Evolutionary conservation across 2,888 invertebrate species (phyloP), one percentile per base, ranked within the genome.

Genomic region (Automeris io): DNA sequence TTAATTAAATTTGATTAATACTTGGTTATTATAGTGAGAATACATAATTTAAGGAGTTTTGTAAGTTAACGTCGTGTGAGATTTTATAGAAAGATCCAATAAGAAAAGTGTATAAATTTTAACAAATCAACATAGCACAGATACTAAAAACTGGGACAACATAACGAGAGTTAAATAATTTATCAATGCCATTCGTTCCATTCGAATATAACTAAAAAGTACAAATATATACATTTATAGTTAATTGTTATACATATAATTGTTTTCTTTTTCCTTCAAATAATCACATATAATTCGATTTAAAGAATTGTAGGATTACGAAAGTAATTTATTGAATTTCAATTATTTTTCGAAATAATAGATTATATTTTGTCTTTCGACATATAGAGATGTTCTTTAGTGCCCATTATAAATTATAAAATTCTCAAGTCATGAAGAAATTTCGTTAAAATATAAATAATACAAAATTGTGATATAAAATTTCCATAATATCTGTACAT

Each of bases 201-300:
- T 16, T 29, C 29, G 29, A 29, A 8, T 16, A 16, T 29, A 16
- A 3, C 5, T 16, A 16, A 8, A 16, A 16, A 8, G 16, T 29
- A 29, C 29, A 13, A 16, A 29, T 16, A 16, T 8, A 16, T n/a
- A 29, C 16, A 16, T 29, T 29, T n/a, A 47, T 41, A 45, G 19
- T 19, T 41, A 26, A 46, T 37, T 39, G 38, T 45, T 45, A 40
- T 40, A 35, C 42, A 42, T 36, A 24, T 37, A 46, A 35, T n/a
- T n/a, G 22, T 29, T 22, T 8, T 23, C n/a, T 34, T 39, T 45
- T 52, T 44, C 29, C 52, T 58, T 54, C 57, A 38, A 46, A 40
- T 49, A 57, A 72, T 72, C 72, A 46, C 65, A 65, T 60, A 56
- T 43, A 71, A 69, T 71, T 73, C 73, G 40, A 47, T 59, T 35